Evolutionary conservation across 1,140 invertebrate genomes (phyloP), one percentile per base, ranked within the genome.

Genomic region (Brachystomella parvula): DNA sequence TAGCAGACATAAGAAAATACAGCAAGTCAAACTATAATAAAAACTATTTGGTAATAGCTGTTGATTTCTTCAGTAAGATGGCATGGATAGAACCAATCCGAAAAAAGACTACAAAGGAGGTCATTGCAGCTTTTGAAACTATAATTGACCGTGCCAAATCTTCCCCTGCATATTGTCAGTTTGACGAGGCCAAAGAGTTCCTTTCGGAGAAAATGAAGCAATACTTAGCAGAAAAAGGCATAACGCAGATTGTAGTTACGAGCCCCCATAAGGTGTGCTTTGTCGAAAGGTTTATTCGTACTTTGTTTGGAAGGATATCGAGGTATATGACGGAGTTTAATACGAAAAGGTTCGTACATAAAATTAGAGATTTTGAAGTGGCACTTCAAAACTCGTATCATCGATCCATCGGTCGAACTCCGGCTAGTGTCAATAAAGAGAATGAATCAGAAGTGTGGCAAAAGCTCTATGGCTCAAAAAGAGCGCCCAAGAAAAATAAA

Each of bases 201-300:
- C 21, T 30, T 9, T 9, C 9, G 3, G 12, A 29, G 3, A 12
- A 6, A 3, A 32, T 59, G 26, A 31, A 59, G 21, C 3, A 21
- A 3, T 59, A 3, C 3, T 32, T 6, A 28, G 21, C 24, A 28
- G 24, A 28, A 24, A 28, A 59, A 12, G 24, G 24, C 15, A 62
- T 24, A 12, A 62, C 3, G 28, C 60, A 30, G 21, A 39, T 62
- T 39, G 35, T 33, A 21, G 28, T 26, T 3, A 9, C 6, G 3
- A 30, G 24, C 9, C 24, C 21, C 32, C 3, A 63, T 3, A 67
- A 63, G 58, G 32, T 26, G 9, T 56, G 47, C 9, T 12, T 60
- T 31, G 44, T 57, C 2, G 66, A 67, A 58, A 26, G 60, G 9
- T 63, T 67, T 31, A 62, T 62, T 39, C 31, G 61, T 35, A 67